Percentiles rank a stretch among this genome's conserved stretches.
These are phyloP conservation scores for Lypha dubia DNA, from an alignment of 2,888 invertebrate species.

Conservation along the genomic window DNA sequence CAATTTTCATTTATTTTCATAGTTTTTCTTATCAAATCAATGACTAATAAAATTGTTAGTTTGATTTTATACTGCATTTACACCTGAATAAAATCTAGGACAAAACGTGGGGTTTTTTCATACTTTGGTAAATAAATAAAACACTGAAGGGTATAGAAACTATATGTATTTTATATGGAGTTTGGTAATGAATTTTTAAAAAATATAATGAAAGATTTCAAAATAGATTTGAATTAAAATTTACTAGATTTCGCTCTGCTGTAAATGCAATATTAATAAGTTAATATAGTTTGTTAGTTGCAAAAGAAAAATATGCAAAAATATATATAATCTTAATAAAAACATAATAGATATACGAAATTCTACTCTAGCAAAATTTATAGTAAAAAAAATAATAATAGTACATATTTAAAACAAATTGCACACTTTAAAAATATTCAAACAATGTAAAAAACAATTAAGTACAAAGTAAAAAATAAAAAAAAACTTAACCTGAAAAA, in stretches of 20 bases:
- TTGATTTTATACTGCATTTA: constrained; percentile 3
- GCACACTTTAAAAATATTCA: constrained; percentile 51
- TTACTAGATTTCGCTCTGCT: too few relatives aligned
- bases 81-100: too few relatives aligned
- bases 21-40: constrained; percentile 25
- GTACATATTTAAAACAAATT: constrained; percentile 65
- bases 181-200: too few relatives aligned
- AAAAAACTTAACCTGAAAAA: constrained; percentile 26
- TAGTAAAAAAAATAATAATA: constrained; percentile 37
- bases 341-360: constrained; percentile 5
- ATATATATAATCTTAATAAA: constrained; percentile 45
- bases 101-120: too few relatives aligned
- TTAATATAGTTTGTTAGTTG: constrained; percentile 53
- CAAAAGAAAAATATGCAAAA: constrained; percentile 39
- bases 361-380: constrained; percentile 14
- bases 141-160: too few relatives aligned
- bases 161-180: too few relatives aligned
- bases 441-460: constrained; percentile 32
- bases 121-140: too few relatives aligned
- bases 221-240: too few relatives aligned
- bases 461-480: constrained; percentile 48
- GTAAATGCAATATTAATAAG: background rate
- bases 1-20: constrained; percentile 18
- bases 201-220: too few relatives aligned
- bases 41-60: constrained; percentile 2